phyloP scores from a whole-genome alignment of 1,140 invertebrate genomes.

The Probaryconus sp. region DNA sequence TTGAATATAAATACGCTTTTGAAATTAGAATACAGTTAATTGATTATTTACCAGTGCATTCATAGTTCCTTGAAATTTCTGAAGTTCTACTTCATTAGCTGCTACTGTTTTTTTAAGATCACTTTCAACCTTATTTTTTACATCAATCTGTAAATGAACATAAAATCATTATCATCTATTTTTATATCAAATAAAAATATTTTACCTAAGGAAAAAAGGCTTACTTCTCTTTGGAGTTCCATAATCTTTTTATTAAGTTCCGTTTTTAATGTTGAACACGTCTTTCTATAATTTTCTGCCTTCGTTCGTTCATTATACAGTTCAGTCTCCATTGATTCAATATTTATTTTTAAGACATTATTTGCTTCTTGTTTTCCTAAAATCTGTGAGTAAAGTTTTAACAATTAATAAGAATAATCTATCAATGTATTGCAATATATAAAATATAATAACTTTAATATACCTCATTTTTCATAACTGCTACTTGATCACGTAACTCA shows the following conservation, averaged over 20 bases:
- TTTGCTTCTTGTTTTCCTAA: constrained; percentile 67
- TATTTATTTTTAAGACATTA: constrained; percentile 61
- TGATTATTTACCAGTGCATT: constrained; percentile 60
- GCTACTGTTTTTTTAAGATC: constrained; percentile 60
- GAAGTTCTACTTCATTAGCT: constrained; percentile 60
- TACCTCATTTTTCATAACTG: constrained; percentile 67
- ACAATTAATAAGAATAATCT: constrained; percentile 8
- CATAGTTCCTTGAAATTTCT: constrained; percentile 61
- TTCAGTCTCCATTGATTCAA: constrained; percentile 66
- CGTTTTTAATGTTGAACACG: constrained; percentile 53
- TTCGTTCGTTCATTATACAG: constrained; percentile 48
- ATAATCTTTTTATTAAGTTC: constrained; percentile 66
- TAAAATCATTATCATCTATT: background rate
- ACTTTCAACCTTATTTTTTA: constrained; percentile 62
- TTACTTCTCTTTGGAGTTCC: constrained; percentile 68
- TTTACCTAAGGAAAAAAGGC: constrained; percentile 1
- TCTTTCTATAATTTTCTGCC: constrained; percentile 57
- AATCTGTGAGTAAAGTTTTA: constrained; percentile 50
- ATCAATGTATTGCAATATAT: background rate
- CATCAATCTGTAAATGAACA: constrained; percentile 63
- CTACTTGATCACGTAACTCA: constrained; percentile 66
- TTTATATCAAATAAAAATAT: constrained; percentile 1
- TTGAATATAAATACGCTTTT: constrained; percentile 7
- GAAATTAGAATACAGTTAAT: background rate
- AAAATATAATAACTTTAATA: constrained; percentile 1